A percentile compares a stretch with the other conserved stretches of the same genome.
Conservation (phyloP, 2,113 vertebrate genomes). For the Stomatorhinus ivindoensis region DNA sequence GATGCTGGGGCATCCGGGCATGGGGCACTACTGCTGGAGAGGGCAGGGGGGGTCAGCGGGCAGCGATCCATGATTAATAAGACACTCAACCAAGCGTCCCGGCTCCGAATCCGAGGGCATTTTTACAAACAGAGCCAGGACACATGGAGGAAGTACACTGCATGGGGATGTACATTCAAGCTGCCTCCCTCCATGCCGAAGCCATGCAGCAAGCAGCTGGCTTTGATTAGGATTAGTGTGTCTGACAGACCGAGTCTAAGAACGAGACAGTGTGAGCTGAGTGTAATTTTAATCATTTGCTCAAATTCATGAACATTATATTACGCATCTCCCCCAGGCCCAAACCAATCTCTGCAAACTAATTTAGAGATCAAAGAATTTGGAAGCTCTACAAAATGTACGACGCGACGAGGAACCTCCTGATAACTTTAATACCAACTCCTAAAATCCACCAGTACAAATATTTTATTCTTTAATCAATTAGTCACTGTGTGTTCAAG, state of each 20-base stretch:
- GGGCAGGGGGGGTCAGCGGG: constrained; percentile 64
- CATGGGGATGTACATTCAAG: neutral
- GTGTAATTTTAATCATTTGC: constrained; percentile 15
- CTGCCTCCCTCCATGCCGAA: neutral
- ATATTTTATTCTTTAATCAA: constrained; percentile 52
- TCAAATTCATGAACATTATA: constrained; percentile 14
- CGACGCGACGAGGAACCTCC: constrained; percentile 5
- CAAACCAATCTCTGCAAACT: constrained; percentile 27
- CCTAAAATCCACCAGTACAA: constrained; percentile 17
- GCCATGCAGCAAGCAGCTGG: neutral
- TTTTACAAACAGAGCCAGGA: neutral
- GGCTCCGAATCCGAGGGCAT: constrained; percentile 42
- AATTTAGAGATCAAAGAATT: constrained; percentile 39
- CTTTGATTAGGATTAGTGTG: neutral
- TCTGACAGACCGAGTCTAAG: neutral
- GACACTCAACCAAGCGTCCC: constrained; percentile 65
- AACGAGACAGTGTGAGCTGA: neutral
- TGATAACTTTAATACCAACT: constrained; percentile 9
- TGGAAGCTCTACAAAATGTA: constrained; percentile 27
- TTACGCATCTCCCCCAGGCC: constrained; percentile 3
- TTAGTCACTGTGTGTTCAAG: constrained; percentile 50
- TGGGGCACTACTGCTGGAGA: constrained; percentile 51
- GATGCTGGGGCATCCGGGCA: constrained; percentile 53
- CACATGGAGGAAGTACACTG: neutral
- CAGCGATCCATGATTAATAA: constrained; percentile 80